Evolutionary conservation across 2,888 invertebrate species (phyloP), one percentile per base, ranked within the genome.

Genomic region (Macrostomum cliftonense): DNA sequence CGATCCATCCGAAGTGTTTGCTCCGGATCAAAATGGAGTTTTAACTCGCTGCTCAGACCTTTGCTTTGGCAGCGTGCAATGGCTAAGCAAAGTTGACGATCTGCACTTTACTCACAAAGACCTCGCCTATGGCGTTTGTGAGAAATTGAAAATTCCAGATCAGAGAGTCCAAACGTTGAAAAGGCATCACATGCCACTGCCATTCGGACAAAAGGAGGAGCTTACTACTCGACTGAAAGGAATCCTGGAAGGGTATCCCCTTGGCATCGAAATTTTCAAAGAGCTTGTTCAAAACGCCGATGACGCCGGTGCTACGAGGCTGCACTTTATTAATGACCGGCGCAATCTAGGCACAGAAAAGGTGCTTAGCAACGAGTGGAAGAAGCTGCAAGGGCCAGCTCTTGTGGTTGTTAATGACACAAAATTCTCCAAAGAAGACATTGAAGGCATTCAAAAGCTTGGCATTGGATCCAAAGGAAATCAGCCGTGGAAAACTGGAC

Each of bases 351-450:
- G 53, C 13, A 54, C 46, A 12, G 53, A 56, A 2, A 43, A 54
- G 28, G 28, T 28, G 28, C 28, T 28, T 4, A 28, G 28, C 28
- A 9, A 28, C 28, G 28, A 28, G 28, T 28, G 28, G 28, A 28
- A 28, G 28, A 28, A 4, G 28, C 28, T 65, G 11, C 65, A 67
- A 47, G 65, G 64, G 7, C 65, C 66, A n/a, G 61, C 66, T 0
- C 52, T 67, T 12, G 63, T 62, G 53, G 62, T 66, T 7, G 65
- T 57, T 52, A 64, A 66, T 54, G 57, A 67, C 57, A 58, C 56
- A 19, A 57, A 55, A 4, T 65, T 67, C 52, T 59, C 58, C 12
- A 52, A 60, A 28, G 49, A 50, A 37, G 65, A 66, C 51, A 47
- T 67, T 5, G 47, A 55, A 45, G 65, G 65, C 14, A 64, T 67